Evolutionary conservation across 1,140 invertebrate species (phyloP).

Genomic region (Cyclargus thomasi): DNA sequence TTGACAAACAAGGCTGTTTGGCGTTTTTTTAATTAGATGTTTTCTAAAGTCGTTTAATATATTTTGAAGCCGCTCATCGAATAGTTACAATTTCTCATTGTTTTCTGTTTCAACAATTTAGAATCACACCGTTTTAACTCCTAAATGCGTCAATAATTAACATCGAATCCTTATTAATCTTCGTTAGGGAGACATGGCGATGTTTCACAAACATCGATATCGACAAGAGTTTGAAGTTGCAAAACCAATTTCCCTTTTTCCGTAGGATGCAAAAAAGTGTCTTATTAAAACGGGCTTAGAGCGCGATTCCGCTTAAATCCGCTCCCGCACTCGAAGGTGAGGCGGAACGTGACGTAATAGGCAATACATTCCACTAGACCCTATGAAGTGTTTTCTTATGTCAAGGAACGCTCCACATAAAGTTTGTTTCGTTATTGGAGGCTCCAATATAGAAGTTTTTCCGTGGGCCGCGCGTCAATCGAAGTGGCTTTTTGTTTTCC

Average conservation of each 20-base stretch:
- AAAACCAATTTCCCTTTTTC: slow-evolving; percentile 2
- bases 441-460: slow-evolving; percentile 14
- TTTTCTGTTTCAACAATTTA: no score
- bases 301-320: not conserved
- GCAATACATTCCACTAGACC: slow-evolving; percentile 18
- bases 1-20: no score
- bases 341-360: not conserved
- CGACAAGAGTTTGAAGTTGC: not conserved
- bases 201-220: slow-evolving; percentile 7
- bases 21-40: no score
- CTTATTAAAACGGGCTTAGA: slow-evolving; percentile 4
- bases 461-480: slow-evolving; percentile 11
- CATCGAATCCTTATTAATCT: not conserved
- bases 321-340: not conserved
- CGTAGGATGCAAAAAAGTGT: not conserved
- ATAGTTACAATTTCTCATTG: no score
- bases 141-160: not conserved
- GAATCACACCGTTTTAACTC: no score
- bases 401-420: slow-evolving; percentile 14
- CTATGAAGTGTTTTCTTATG: slow-evolving; percentile 16
- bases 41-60: no score
- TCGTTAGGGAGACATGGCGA: not conserved
- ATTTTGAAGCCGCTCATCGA: no score
- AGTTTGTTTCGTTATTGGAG: slow-evolving; percentile 14
- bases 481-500: slow-evolving; percentile 14